phyloP scores from a whole-genome alignment of 2,888 invertebrate genomes.

The Volucella inanis region DNA sequence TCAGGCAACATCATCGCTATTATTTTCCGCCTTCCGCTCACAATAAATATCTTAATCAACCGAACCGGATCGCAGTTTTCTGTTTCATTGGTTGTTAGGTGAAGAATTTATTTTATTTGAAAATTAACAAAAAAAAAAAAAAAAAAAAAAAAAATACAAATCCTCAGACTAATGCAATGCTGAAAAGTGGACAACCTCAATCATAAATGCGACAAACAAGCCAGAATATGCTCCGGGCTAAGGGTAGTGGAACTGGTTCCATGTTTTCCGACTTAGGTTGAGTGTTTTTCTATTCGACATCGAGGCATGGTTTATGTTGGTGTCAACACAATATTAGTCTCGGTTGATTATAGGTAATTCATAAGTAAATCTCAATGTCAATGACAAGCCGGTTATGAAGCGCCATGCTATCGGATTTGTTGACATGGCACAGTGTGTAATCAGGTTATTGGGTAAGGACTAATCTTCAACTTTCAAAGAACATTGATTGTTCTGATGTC shows the following conservation, averaged over 20 bases:
- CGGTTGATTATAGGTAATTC: no score
- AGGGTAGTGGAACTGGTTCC: conserved; percentile 24
- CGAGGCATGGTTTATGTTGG: no score
- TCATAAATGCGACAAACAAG: conserved; percentile 49
- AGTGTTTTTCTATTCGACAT: neutral
- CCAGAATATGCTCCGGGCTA: conserved; percentile 38
- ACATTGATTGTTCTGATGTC: no score
- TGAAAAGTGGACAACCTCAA: conserved; percentile 56
- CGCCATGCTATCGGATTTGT: no score
- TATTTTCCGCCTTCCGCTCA: no score
- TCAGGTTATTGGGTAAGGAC: no score
- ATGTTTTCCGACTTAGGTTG: neutral
- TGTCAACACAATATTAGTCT: no score
- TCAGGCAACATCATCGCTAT: no score
- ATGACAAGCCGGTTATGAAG: no score
- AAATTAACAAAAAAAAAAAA: neutral
- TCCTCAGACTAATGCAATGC: conserved; percentile 17
- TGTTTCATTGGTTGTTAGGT: neutral
- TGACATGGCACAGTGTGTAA: no score
- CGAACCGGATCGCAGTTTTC: neutral
- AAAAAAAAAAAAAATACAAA: conserved; percentile 5
- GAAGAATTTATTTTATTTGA: neutral
- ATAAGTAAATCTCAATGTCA: no score
- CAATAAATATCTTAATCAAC: conserved; percentile 4
- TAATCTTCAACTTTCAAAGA: no score